Percentiles rank a stretch among this genome's conserved stretches.
Conservation (phyloP, 2,113 vertebrate species). For the Agelaius tricolor region DNA sequence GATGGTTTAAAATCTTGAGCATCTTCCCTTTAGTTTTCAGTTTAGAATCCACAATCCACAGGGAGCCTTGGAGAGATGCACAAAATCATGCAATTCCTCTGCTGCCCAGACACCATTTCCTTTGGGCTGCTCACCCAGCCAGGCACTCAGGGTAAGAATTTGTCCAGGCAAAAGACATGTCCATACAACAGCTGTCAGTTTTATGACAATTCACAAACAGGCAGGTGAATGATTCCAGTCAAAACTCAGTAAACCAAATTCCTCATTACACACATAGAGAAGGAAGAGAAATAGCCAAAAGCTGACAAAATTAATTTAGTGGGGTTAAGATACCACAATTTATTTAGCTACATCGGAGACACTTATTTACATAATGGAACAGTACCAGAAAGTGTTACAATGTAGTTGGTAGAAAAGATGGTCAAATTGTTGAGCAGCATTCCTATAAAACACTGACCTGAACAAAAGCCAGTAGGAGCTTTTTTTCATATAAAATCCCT, state of each 20-base stretch:
- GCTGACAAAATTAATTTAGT: background rate
- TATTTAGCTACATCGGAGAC: background rate
- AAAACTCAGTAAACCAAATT: background rate
- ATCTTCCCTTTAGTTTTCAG: background rate
- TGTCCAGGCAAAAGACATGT: rapidly evolving
- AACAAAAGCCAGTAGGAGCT: background rate
- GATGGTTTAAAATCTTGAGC: background rate
- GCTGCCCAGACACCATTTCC: no score
- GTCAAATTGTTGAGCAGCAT: background rate
- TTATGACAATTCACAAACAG: background rate
- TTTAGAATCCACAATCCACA: background rate
- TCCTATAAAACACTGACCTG: background rate
- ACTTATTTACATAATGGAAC: background rate
- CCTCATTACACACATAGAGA: background rate
- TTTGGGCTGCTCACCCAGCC: background rate
- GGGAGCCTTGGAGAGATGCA: background rate
- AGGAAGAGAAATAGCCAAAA: background rate
- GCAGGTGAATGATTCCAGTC: background rate
- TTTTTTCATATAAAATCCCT: background rate
- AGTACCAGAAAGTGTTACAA: background rate
- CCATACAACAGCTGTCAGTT: background rate
- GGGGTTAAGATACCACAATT: background rate
- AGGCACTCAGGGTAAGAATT: background rate
- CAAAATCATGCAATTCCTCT: background rate
- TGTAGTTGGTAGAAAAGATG: background rate